Evolutionary conservation across 2,888 invertebrate genomes (phyloP).

Genomic region (Catocala nupta): DNA sequence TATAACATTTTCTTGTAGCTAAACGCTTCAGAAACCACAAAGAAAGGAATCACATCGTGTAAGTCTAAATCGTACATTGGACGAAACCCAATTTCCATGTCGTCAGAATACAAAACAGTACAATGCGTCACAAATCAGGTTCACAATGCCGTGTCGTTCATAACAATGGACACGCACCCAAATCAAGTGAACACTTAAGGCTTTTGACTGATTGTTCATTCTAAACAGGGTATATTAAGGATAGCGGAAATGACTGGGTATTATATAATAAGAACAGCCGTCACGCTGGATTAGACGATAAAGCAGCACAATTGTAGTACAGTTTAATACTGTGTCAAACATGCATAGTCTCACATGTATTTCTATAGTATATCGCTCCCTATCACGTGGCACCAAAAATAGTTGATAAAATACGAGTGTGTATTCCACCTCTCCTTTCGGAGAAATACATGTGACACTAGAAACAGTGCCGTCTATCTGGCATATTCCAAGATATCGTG

Average conservation of each 20-base stretch:
- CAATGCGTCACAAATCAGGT: slow-evolving; percentile 40
- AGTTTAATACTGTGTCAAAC: too few species aligned
- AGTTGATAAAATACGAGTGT: too few species aligned
- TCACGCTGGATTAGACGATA: neutral
- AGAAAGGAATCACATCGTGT: neutral
- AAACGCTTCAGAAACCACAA: neutral
- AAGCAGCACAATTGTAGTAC: too few species aligned
- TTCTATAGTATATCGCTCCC: too few species aligned
- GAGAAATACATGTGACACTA: too few species aligned
- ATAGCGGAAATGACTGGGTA: slow-evolving; percentile 8
- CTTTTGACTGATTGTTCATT: slow-evolving; percentile 49
- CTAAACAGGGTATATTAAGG: slow-evolving; percentile 3
- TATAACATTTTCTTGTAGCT: neutral
- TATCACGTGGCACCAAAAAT: too few species aligned
- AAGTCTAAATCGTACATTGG: neutral
- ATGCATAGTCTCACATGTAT: too few species aligned
- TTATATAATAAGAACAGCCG: neutral
- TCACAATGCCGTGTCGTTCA: slow-evolving; percentile 36
- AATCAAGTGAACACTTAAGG: slow-evolving; percentile 45
- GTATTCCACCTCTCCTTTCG: too few species aligned
- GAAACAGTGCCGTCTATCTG: too few species aligned
- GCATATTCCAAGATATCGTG: too few species aligned
- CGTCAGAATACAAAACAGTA: slow-evolving; percentile 15
- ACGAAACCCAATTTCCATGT: slow-evolving; percentile 6
- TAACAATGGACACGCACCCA: slow-evolving; percentile 39